Base-by-base conservation (phyloP, 2,113 vertebrate genomes). In the Anser cygnoides region DNA sequence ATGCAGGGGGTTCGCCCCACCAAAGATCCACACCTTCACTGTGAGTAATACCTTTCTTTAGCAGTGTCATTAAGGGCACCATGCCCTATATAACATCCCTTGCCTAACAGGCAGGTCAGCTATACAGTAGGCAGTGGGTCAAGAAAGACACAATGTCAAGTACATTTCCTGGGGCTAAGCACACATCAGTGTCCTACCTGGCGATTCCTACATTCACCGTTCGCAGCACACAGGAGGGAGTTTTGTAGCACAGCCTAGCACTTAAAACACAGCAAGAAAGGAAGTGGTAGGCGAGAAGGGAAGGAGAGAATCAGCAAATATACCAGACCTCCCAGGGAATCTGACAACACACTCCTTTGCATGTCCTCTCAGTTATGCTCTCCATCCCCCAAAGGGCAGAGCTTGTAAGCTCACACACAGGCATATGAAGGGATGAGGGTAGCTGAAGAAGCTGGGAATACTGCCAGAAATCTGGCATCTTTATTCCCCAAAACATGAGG, bases 321-420 rank as follows among this genome's bases (percentile, higher is more conserved):
- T 9, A 7, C 4, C 15, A 39, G 44, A 13, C 15, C 15, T 50
- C 15, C 33, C 52, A 55, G 26, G 21, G 12, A 5, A n/a, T 61
- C 9, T 29, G 44, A 16, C 14, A 8, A 43, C 15, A 37, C 9
- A 10, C 1, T 66, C n/a, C 4, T 19, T 12, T 4, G 0, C 18
- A 35, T 46, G 15, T 77, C 7, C 7, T 55, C 35, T 37, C 25
- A 82, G 6, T 6, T 62, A 41, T 67, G 26, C 21, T 37, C 13
- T 41, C 52, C 28, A 33, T 9, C 23, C 2, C 17, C 21, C 9
- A 35, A 37, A 70, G 19, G 43, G 20, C 10, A 70, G 33, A 16
- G 41, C 33, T 19, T 82, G 39, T 37, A 72, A 77, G 11, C 29
- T 67, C 31, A 44, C 6, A 26, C 15, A 1, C 23, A 66, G 71